Evolutionary conservation across 2,113 vertebrate genomes (phyloP).

Genomic region (Dissostichus mawsoni): DNA sequence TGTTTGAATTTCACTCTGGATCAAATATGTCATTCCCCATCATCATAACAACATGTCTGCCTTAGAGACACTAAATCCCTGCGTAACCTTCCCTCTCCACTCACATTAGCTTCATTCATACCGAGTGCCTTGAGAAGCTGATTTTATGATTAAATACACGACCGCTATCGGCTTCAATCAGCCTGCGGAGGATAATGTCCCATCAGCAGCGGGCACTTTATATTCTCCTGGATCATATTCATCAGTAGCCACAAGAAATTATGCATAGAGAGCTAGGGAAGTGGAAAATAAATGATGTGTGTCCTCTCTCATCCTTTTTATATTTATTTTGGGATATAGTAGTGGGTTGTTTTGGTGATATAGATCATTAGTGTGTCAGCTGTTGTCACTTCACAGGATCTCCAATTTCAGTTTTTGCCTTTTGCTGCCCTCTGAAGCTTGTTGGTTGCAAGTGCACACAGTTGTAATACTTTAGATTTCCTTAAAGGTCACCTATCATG

Average conservation of each 20-base stretch:
- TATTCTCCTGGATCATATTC: constrained; percentile 2
- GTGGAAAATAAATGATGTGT: background rate
- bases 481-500: no score
- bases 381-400: background rate
- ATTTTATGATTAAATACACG: constrained; percentile 27
- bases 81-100: constrained; percentile 3
- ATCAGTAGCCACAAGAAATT: constrained; percentile 1
- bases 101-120: constrained; percentile 19
- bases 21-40: constrained; percentile 21
- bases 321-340: background rate
- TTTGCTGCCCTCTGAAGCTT: background rate
- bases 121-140: constrained; percentile 22
- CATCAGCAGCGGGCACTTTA: background rate
- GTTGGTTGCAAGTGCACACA: background rate
- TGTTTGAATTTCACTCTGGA: background rate
- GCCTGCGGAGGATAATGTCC: background rate
- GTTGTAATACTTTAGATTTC: no score
- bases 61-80: constrained; percentile 31
- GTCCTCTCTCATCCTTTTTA: background rate
- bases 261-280: background rate
- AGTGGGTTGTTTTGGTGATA: background rate
- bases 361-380: background rate
- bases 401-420: background rate
- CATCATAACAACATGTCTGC: constrained; percentile 24
- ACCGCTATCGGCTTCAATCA: constrained; percentile 6